Evolutionary conservation across 1,140 invertebrate genomes (phyloP).

Genomic region (Penaeus japonicus): DNA sequence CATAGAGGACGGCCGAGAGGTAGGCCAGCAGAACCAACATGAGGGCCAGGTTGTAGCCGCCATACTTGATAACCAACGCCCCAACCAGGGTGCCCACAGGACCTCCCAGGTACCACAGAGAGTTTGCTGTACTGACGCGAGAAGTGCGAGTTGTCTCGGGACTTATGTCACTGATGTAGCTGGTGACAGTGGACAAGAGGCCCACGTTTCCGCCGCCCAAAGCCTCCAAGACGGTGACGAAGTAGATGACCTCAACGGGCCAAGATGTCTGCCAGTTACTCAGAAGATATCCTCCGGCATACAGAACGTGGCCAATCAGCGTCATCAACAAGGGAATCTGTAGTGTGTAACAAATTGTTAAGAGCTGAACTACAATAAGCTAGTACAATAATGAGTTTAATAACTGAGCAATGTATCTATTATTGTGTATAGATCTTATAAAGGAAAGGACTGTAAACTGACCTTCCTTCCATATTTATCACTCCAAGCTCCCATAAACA

Average conservation of each 20-base stretch:
- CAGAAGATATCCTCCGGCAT: slow-evolving; percentile 36
- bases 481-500: slow-evolving; percentile 58
- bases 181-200: slow-evolving; percentile 27
- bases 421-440: background rate
- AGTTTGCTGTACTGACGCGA: slow-evolving; percentile 36
- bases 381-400: too few species aligned
- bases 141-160: slow-evolving; percentile 19
- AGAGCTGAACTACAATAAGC: background rate
- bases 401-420: background rate
- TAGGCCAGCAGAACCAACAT: slow-evolving; percentile 21
- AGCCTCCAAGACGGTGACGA: slow-evolving; percentile 35
- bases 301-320: background rate
- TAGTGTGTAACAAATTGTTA: background rate
- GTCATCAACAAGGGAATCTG: slow-evolving; percentile 47
- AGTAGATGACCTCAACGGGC: slow-evolving; percentile 40
- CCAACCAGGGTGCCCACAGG: slow-evolving; percentile 44
- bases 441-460: background rate
- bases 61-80: slow-evolving; percentile 15
- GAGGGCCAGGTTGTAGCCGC: slow-evolving; percentile 18
- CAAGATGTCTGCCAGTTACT: slow-evolving; percentile 14
- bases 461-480: slow-evolving; percentile 56
- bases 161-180: slow-evolving; percentile 47
- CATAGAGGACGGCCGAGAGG: slow-evolving; percentile 30
- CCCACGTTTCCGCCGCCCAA: slow-evolving; percentile 38
- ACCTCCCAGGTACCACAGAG: slow-evolving; percentile 50